Base-by-base conservation (phyloP, 30 jellyfish, hydroid and myxozoan genomes). In the Clytia hemisphaerica region DNA sequence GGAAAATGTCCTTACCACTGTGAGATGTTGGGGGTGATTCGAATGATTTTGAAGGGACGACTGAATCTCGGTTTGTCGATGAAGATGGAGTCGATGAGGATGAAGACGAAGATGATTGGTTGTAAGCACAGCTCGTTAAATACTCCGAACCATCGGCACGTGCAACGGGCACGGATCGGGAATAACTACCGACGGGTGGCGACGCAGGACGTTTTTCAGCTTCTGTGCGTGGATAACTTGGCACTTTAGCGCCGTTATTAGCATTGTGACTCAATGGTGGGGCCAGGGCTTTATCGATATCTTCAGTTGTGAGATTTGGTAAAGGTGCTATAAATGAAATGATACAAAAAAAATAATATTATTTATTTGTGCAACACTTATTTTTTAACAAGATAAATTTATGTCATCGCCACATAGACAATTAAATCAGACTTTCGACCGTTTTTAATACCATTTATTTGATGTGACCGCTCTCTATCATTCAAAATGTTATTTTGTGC, bases 141-240 rank as follows among this genome's bases (percentile, higher is more conserved):
- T 81, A 91, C 60, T 91, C 99, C 54, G 95, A 82, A 32, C 99
- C 99, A 64, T 91, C 99, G 54, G 94, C 92, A 12, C 99, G 82
- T 37, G 99, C 99, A 25, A 91, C 99, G 31, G 99, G 99, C 61
- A 91, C 95, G 55, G 89, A 82, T 31, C 99, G 92, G n/a, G 94
- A 79, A 45, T 66, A 46, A 51, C 73, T 85, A 24, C 99, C 99
- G 38, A 91, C 94, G n/a, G 81, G 22, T 12, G 88, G 82, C 7
- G 99, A 91, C 33, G 93, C 62, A 5, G 95, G 98, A 22, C 99
- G 86, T 45, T 91, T 91, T 14, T 91, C 99, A 28, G 67, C 82
- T 48, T 83, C 99, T 6, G 76, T 62, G 47, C 81, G 81, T 21
- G 83, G 84, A 53, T 55, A 72, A 67, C 85, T 82, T 34, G 95